Base-by-base conservation (phyloP, 1,140 invertebrate species). In the Penaeus vannamei region DNA sequence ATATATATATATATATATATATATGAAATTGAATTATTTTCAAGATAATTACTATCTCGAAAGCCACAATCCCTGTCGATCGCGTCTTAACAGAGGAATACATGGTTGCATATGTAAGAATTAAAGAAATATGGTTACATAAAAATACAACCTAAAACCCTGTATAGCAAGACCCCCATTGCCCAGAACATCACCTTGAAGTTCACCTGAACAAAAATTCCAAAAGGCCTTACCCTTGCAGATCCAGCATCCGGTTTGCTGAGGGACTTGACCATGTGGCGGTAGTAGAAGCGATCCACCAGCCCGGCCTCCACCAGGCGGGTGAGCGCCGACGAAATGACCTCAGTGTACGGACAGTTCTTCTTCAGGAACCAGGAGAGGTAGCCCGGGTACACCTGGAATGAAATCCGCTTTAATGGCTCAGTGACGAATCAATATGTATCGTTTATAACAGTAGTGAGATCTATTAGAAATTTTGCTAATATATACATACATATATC, bases 331-430 rank as follows among this genome's bases (percentile, higher is more conserved):
- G 59, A 46, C 19, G 62, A 17, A 29, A 87, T 14, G 0, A 29
- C 76, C 10, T 26, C 26, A 1, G 86, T 82, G 79, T 82, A 87
- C 1, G 86, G 86, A 32, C 86, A 87, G 64, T 87, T 87, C 80
- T 53, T 87, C 64, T 59, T 87, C 79, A 87, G 32, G 42, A 87
- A 66, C 86, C 86, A 87, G 12, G 76, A 82, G n/a, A 87, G 61
- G n/a, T 87, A 76, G 53, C 86, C 86, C 0, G 86, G 86, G 64
- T 72, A 87, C 62, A 87, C 86, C 86, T 87, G 86, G 2, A 29
- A 4, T 29, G 20, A 29, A 29, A 76, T 32, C 72, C 22, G 42
- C 42, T 32, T 29, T 36, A 36, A 32, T 29, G 53, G 5, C 17
- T n/a, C 23, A n/a, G 7, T 72, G 0, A 26, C 0, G 20, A 72